Base-by-base conservation (phyloP, 2,888 invertebrate genomes). In the Electrophaes corylata region DNA sequence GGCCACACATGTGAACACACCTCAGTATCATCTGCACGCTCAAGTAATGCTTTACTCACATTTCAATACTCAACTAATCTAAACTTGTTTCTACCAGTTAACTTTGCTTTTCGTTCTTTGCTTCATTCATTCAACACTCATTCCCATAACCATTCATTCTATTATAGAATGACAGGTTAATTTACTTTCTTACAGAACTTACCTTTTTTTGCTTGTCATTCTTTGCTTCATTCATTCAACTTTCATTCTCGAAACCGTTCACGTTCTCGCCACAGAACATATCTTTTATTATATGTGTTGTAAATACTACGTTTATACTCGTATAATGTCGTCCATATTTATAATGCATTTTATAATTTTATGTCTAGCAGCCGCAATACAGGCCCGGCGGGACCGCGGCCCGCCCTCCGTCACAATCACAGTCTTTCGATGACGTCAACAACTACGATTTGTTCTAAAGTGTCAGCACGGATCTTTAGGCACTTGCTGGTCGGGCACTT, bases 291-390 rank as follows among this genome's bases (percentile, higher is more conserved):
- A n/a, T n/a, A n/a, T n/a, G n/a, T n/a, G n/a, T n/a, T n/a, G n/a
- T n/a, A n/a, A n/a, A n/a, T n/a, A n/a, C n/a, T n/a, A n/a, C n/a
- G n/a, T n/a, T n/a, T n/a, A n/a, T n/a, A n/a, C n/a, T n/a, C n/a
- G n/a, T n/a, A n/a, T n/a, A 29, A 4, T 10, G 1, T 29, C 6
- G 26, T 2, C 39, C 14, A 10, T 19, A 41, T 41, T 29, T 49
- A 31, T 45, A 54, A 54, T 54, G n/a, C 29, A 41, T 23, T 10
- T 12, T 43, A 3, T n/a, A 19, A 40, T 62, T 39, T 66, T 66
- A 65, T 80, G 69, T 90, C 73, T 85, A 95, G 92, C 95, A 95
- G 83, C 95, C 95, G 20, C 95, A 95, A 71, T 95, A 95, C 80
- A 87, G 95, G n/a, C 83, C 89, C 19, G 83, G 83, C 11, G 80